Percentiles rank a stretch among this genome's conserved stretches.
These are phyloP conservation scores for Dunckerocampus dactyliophorus DNA, from an alignment of 2,113 vertebrate genomes.

Conservation along the genomic window DNA sequence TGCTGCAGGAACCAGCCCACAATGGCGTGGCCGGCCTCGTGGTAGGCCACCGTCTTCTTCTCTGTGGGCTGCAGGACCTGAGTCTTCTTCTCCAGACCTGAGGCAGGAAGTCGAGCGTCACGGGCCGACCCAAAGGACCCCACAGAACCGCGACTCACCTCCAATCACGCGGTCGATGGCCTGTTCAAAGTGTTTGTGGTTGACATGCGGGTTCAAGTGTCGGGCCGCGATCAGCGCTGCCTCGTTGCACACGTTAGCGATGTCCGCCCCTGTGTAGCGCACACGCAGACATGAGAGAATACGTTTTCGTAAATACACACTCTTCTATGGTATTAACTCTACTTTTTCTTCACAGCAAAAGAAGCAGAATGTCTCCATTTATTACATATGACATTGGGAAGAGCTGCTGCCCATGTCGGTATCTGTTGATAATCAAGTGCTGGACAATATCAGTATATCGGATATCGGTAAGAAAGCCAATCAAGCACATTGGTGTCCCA, in stretches of 20 bases:
- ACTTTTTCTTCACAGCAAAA: too few species aligned
- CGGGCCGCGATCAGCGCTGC: slow-evolving; percentile 91
- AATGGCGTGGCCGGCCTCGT: slow-evolving; percentile 86
- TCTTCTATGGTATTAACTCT: too few species aligned
- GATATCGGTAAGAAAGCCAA: too few species aligned
- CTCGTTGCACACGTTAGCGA: slow-evolving; percentile 94
- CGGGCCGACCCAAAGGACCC: background rate
- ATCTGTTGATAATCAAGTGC: too few species aligned
- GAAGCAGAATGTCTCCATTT: too few species aligned
- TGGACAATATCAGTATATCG: background rate
- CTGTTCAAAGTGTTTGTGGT: slow-evolving; percentile 88
- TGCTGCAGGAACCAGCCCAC: slow-evolving; percentile 88
- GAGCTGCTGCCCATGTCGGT: background rate
- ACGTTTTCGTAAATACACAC: too few species aligned
- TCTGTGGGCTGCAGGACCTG: slow-evolving; percentile 88
- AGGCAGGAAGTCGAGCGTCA: background rate
- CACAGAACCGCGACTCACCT: slow-evolving; percentile 69
- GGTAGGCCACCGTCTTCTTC: slow-evolving; percentile 87
- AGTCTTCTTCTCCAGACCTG: slow-evolving; percentile 89
- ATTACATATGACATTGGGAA: too few species aligned
- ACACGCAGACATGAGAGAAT: background rate
- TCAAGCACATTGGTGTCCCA: too few species aligned
- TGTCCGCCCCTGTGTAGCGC: slow-evolving; percentile 78
- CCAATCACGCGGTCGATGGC: slow-evolving; percentile 94
- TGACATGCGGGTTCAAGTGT: slow-evolving; percentile 79